Conservation (phyloP, 1,140 invertebrate genomes). For the Macrostomum lignano region DNA sequence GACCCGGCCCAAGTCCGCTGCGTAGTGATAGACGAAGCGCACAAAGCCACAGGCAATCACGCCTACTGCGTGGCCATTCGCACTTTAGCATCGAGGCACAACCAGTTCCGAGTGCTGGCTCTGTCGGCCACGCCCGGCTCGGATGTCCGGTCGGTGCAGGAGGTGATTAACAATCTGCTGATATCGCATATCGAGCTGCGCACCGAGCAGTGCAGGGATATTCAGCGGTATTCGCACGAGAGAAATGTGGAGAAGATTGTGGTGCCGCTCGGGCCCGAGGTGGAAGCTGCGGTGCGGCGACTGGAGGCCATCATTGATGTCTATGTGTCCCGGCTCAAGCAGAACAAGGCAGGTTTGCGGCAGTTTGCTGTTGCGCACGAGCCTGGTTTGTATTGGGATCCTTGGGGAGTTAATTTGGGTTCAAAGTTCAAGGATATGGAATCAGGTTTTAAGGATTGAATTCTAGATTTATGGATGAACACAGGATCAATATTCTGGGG, state of each 20-base stretch:
- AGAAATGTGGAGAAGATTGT: slow-evolving; percentile 47
- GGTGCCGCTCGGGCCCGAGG: slow-evolving; percentile 26
- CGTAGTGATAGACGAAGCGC: slow-evolving; percentile 72
- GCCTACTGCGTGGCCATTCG: slow-evolving; percentile 50
- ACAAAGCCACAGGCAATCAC: slow-evolving; percentile 58
- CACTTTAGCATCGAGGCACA: slow-evolving; percentile 25
- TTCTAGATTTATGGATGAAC: too few relatives aligned
- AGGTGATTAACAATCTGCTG: slow-evolving; percentile 50
- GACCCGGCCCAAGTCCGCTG: slow-evolving; percentile 41
- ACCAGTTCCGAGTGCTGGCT: slow-evolving; percentile 52
- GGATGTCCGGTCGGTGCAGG: slow-evolving; percentile 8
- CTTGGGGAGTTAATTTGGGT: too few relatives aligned
- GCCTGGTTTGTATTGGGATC: too few relatives aligned
- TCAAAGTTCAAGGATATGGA: too few relatives aligned
- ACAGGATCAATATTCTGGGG: too few relatives aligned
- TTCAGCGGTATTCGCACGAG: slow-evolving; percentile 49
- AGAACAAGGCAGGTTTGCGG: too few relatives aligned
- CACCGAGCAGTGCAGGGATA: slow-evolving; percentile 53
- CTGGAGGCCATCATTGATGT: too few relatives aligned
- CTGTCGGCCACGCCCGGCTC: slow-evolving; percentile 72
- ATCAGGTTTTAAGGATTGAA: too few relatives aligned
- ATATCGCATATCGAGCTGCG: slow-evolving; percentile 59
- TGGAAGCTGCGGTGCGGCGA: too few relatives aligned
- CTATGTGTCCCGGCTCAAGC: too few relatives aligned
- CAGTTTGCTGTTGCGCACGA: too few relatives aligned